phyloP scores from a whole-genome alignment of 1,140 invertebrate species.

The Zaprionus africanus region DNA sequence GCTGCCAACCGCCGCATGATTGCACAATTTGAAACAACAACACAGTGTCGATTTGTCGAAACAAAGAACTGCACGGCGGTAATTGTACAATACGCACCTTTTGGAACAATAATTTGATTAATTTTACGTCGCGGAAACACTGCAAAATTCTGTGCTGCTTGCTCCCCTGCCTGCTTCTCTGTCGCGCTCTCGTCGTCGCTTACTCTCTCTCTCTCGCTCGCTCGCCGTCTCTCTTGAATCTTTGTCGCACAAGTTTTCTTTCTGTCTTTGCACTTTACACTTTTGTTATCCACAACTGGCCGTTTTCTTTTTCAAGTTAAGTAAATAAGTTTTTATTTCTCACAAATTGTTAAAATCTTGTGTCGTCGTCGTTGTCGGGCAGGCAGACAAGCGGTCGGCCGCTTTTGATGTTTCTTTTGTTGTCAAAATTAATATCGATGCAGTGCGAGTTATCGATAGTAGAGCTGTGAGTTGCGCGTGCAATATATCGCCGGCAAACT shows the following conservation, averaged over 20 bases:
- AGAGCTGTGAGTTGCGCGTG: neutral
- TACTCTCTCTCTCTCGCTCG: conserved; percentile 38
- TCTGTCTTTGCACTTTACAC: conserved; percentile 22
- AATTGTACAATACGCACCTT: conserved; percentile 61
- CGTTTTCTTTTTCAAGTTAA: neutral
- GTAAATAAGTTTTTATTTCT: conserved; percentile 21
- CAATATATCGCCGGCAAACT: conserved; percentile 34
- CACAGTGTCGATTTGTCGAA: conserved; percentile 5
- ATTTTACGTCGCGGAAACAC: conserved; percentile 73
- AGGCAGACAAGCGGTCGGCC: conserved; percentile 54
- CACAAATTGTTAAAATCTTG: conserved; percentile 30
- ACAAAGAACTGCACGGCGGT: conserved; percentile 44
- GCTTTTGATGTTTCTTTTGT: conserved; percentile 55
- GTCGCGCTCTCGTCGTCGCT: conserved; percentile 57
- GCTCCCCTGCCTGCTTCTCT: conserved; percentile 40
- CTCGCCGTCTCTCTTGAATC: conserved; percentile 31
- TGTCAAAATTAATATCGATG: conserved; percentile 48
- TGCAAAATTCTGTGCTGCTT: conserved; percentile 66
- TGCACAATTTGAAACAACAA: conserved; percentile 57
- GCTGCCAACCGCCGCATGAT: conserved; percentile 38
- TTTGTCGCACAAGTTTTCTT: conserved; percentile 29
- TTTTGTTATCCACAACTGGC: conserved; percentile 1
- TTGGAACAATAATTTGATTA: conserved; percentile 60
- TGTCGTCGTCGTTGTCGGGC: conserved; percentile 20
- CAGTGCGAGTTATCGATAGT: conserved; percentile 36